These are phyloP conservation scores for Psilopogon haemacephalus DNA, from an alignment of 2,113 vertebrate genomes.

Conservation along the genomic window DNA sequence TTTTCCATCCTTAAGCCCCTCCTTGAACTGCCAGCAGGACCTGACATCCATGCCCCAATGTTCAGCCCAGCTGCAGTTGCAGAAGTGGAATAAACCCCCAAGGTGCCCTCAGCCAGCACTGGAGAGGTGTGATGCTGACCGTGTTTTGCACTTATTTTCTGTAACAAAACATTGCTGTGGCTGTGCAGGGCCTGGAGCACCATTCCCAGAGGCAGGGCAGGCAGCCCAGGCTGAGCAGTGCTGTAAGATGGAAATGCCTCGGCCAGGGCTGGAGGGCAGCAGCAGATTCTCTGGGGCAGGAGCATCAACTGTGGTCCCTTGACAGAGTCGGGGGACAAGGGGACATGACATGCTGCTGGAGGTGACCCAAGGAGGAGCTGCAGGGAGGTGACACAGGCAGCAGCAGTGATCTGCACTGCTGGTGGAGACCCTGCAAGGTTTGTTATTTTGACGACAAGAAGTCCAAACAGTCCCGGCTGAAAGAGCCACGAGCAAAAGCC, in stretches of 20 bases:
- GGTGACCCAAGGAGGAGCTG: background rate
- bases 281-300: background rate
- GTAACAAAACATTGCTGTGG: fast-evolving
- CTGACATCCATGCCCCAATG: background rate
- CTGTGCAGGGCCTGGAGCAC: background rate
- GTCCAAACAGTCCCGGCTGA: background rate
- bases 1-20: background rate
- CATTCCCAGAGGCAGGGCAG: background rate
- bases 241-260: background rate
- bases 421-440: background rate
- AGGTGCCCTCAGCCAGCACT: background rate
- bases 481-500: background rate
- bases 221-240: background rate
- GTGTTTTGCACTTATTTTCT: background rate
- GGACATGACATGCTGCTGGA: background rate
- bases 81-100: background rate
- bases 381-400: background rate
- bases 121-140: fast-evolving
- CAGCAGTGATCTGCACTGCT: background rate
- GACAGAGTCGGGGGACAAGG: background rate
- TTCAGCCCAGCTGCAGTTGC: background rate
- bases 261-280: background rate
- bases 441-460: background rate
- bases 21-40: background rate
- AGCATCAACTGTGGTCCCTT: background rate